Conservation (phyloP, 2,888 invertebrate genomes). For the Osedax frankpressi region DNA sequence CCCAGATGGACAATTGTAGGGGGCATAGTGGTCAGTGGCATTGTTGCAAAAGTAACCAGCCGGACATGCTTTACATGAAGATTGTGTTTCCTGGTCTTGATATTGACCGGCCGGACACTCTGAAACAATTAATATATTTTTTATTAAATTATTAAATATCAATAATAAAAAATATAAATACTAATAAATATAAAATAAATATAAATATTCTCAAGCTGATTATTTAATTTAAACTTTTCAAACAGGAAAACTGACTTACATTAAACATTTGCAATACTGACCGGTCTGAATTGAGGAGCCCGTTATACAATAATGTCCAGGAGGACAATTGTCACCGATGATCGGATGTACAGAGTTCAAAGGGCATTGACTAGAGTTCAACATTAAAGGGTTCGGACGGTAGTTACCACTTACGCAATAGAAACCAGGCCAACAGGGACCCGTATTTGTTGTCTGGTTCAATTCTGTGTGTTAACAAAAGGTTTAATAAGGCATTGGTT, state of each 20-base stretch:
- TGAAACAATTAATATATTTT: too few relatives aligned
- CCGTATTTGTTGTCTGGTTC: constrained; percentile 30
- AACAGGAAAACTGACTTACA: too few relatives aligned
- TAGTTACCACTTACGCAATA: constrained; percentile 36
- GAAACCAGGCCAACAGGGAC: constrained; percentile 36
- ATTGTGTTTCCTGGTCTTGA: constrained; percentile 36
- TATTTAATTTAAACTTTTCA: too few relatives aligned
- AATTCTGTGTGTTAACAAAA: too few relatives aligned
- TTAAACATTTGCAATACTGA: too few relatives aligned
- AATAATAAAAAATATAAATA: too few relatives aligned
- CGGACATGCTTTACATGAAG: constrained; percentile 35
- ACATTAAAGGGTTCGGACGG: constrained; percentile 35
- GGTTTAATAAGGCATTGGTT: too few relatives aligned
- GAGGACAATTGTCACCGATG: constrained; percentile 38
- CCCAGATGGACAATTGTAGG: constrained; percentile 36
- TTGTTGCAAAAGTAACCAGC: constrained; percentile 37
- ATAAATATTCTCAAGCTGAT: too few relatives aligned
- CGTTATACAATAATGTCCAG: constrained; percentile 37
- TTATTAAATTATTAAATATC: too few relatives aligned
- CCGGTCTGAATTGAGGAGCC: constrained; percentile 22
- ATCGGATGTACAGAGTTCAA: constrained; percentile 36
- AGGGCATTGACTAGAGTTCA: constrained; percentile 39
- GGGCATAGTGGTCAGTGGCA: constrained; percentile 36
- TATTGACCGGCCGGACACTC: constrained; percentile 38
- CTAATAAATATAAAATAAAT: too few relatives aligned